Conservation (phyloP, 2,888 invertebrate genomes). For the Arge pagana region DNA sequence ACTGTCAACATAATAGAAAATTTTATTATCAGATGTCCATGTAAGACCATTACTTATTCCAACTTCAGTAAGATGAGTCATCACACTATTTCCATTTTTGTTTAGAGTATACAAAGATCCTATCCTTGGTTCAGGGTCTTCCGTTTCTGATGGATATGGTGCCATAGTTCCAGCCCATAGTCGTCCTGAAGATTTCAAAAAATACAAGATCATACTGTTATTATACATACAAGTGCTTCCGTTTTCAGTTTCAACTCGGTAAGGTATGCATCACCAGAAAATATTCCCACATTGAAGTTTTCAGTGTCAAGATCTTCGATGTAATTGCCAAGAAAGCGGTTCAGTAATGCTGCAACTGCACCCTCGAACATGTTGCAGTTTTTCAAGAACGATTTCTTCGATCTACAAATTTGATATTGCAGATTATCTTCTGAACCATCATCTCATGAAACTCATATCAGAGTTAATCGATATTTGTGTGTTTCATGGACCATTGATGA, state of each 20-base stretch:
- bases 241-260: slow-evolving; percentile 78
- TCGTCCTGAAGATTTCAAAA: slow-evolving; percentile 11
- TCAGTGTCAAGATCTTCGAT: slow-evolving; percentile 82
- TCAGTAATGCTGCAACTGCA: slow-evolving; percentile 77
- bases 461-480: no score
- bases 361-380: slow-evolving; percentile 72
- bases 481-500: no score
- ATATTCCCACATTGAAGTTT: slow-evolving; percentile 82
- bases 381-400: no score
- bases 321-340: slow-evolving; percentile 80
- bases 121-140: not conserved
- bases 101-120: slow-evolving; percentile 6
- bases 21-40: slow-evolving; percentile 15
- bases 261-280: slow-evolving; percentile 79
- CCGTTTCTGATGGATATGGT: not conserved
- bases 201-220: no score
- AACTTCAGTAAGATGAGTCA: slow-evolving; percentile 5
- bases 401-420: no score
- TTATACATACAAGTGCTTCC: slow-evolving; percentile 74
- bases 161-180: slow-evolving; percentile 17
- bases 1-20: slow-evolving; percentile 11
- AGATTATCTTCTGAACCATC: no score
- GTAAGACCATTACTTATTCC: slow-evolving; percentile 16
- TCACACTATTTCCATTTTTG: not conserved
- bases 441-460: no score